These are phyloP conservation scores for Creontiades dilutus DNA, from an alignment of 2,888 invertebrate species.

Conservation along the genomic window DNA sequence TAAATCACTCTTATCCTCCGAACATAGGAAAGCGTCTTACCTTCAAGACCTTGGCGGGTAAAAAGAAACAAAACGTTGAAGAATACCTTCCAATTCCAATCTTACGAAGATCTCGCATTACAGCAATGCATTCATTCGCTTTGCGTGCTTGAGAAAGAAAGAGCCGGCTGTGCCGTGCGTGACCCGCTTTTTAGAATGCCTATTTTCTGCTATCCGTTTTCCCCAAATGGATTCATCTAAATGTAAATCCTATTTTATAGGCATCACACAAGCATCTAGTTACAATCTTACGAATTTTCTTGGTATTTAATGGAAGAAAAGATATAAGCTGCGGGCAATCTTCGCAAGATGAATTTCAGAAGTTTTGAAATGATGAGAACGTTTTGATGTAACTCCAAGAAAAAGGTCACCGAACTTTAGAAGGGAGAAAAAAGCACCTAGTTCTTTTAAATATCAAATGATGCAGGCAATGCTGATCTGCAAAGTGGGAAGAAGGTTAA, in stretches of 20 bases:
- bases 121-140: neutral
- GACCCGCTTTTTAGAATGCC: conserved; percentile 35
- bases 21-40: conserved; percentile 3
- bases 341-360: no score
- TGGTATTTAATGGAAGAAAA: neutral
- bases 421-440: no score
- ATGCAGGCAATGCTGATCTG: no score
- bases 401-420: no score
- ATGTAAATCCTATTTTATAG: conserved; percentile 32
- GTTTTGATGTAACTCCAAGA: no score
- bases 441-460: no score
- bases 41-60: neutral
- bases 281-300: neutral
- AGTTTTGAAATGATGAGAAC: no score
- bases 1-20: conserved; percentile 23
- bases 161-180: neutral
- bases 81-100: conserved; percentile 21
- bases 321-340: no score
- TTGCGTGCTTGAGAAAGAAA: conserved; percentile 6
- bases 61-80: neutral
- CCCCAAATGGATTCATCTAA: conserved; percentile 6
- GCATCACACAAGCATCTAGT: neutral
- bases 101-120: conserved; percentile 13
- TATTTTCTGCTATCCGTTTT: neutral
- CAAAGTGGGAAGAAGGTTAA: no score